A percentile compares a stretch with the other conserved stretches of the same genome.
Conservation (phyloP, 2,797 vertebrate genomes). For the Lutjanus argentimaculatus region DNA sequence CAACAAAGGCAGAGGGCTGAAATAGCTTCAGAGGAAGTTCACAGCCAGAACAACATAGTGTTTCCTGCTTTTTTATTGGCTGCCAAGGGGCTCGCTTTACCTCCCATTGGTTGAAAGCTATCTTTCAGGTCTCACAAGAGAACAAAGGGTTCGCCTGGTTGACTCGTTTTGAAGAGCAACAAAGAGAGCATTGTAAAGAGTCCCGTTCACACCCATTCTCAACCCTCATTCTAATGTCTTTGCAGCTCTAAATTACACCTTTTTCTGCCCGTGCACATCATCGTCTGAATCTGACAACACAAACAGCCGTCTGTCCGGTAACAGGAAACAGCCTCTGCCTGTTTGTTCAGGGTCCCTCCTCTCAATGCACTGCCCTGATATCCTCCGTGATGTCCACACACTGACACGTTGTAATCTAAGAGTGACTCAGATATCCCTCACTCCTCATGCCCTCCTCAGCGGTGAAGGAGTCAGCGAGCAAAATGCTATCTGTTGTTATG, state of each 20-base stretch:
- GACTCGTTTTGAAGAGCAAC: conserved; percentile 61
- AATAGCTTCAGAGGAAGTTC: conserved; percentile 75
- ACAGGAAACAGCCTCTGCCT: conserved; percentile 68
- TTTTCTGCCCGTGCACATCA: conserved; percentile 43
- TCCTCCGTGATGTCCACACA: conserved; percentile 46
- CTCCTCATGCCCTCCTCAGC: conserved; percentile 25
- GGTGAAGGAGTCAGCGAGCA: conserved; percentile 15
- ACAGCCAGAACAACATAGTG: conserved; percentile 67
- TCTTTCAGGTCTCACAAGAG: conserved; percentile 62
- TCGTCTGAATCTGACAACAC: conserved; percentile 27
- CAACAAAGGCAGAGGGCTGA: conserved; percentile 65
- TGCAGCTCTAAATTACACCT: conserved; percentile 67
- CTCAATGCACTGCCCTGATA: conserved; percentile 37
- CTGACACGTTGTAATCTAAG: conserved; percentile 40
- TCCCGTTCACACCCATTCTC: conserved; percentile 44
- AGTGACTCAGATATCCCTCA: conserved; percentile 53
- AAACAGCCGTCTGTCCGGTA: conserved; percentile 63
- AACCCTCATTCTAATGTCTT: conserved; percentile 35
- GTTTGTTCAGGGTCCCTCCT: conserved; percentile 54
- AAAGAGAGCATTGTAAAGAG: conserved; percentile 70
- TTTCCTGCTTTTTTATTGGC: conserved; percentile 77
- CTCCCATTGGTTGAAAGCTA: conserved; percentile 68
- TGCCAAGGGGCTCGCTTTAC: conserved; percentile 49
- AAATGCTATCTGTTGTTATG: conserved; percentile 34
- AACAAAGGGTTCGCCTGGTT: conserved; percentile 74